Base-by-base conservation (phyloP, 2,888 invertebrate genomes). In the Dione vanillae region DNA sequence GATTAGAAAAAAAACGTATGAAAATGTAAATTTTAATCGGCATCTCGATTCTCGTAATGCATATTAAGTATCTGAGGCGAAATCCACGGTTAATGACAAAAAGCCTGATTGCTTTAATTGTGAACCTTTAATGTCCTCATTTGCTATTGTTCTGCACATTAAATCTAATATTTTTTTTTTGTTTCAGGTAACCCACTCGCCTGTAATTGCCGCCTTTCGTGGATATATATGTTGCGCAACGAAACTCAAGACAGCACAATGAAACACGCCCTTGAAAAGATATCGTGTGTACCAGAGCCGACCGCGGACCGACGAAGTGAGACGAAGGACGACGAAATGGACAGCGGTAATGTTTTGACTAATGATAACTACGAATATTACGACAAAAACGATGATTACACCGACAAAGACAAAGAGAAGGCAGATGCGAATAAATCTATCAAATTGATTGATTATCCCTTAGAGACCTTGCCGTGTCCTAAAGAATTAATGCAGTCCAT, bases 201-300 rank as follows among this genome's bases (percentile, higher is more conserved):
- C 87, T 97, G 97, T 91, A 96, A 97, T 92, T 97, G 97, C 88
- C 96, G 96, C 70, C 94, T 97, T 72, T 94, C 95, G 64, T 97
- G 97, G 97, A 94, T 97, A 86, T 96, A 96, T 93, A 94, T 94
- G 68, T 91, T 97, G 76, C 94, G 95, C 77, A 96, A 96, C 89
- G 96, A 96, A 82, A 97, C 97, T 74, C 94, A 95, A 85, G 96
- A 96, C 88, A 90, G 88, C 76, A 94, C 94, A 77, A 92, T 97
- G 78, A 94, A 94, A 79, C 94, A 94, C 79, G 94, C 95, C 59
- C 94, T 97, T 68, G 96, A 96, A 81, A 95, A 96, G 85, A 92
- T 97, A 82, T 95, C 95, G 71, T 97, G 97, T 90, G 92, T 95
- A 82, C 88, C 95, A 79, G 96, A 95, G 54, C 78, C 85, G 0